phyloP scores from a whole-genome alignment of 2,113 vertebrate species.

The Anthoscopus minutus region DNA sequence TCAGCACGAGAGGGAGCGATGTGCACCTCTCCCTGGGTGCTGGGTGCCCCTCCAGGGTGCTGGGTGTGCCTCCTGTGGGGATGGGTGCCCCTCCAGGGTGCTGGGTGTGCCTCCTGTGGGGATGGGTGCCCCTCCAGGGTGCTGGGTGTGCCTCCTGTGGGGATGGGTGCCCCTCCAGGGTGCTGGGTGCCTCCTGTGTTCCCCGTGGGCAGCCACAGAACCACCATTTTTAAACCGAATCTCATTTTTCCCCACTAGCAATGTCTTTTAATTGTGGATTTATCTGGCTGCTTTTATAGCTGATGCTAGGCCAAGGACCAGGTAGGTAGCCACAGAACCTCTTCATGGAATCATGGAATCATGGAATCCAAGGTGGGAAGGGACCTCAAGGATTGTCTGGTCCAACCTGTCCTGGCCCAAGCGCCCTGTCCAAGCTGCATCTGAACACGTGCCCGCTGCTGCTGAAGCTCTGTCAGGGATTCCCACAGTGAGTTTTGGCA shows the following conservation, averaged over 20 bases:
- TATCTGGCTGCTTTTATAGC: background rate
- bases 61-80: too few species aligned
- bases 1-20: background rate
- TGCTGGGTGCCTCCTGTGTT: background rate
- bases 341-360: background rate
- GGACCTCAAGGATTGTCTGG: fast-evolving
- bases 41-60: too few species aligned
- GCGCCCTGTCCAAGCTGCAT: background rate
- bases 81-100: too few species aligned
- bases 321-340: background rate
- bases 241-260: background rate
- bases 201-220: background rate
- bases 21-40: background rate
- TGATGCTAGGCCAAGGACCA: background rate
- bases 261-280: background rate
- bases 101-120: background rate
- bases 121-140: too few species aligned
- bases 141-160: background rate
- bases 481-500: fast-evolving
- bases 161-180: too few species aligned
- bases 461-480: background rate
- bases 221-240: background rate
- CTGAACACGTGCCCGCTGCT: too few species aligned
- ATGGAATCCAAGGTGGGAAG: background rate
- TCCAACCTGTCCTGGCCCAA: background rate